These are phyloP conservation scores for Asarcornis scutulata DNA, from an alignment of 2,113 vertebrate species.

Conservation along the genomic window DNA sequence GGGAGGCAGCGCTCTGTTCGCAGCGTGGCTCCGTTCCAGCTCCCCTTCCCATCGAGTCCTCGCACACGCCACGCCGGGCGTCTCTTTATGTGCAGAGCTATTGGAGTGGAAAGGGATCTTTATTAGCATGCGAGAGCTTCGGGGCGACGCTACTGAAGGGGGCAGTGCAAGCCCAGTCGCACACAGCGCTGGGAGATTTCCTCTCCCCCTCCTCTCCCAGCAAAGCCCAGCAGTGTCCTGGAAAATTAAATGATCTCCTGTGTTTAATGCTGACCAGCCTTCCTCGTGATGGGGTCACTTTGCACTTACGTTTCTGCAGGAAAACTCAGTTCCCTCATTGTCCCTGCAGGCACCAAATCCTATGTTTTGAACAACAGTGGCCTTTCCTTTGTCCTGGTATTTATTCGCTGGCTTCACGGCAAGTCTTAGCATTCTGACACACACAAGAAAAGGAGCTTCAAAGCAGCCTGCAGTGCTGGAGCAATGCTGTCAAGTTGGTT, in stretches of 20 bases:
- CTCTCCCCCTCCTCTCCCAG: not conserved
- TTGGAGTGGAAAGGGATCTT: constrained; percentile 49
- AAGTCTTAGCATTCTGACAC: not conserved
- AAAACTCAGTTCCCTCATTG: not conserved
- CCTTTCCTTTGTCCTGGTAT: not conserved
- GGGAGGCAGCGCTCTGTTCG: constrained; percentile 45
- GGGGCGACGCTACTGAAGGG: not conserved
- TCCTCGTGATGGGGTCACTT: not conserved
- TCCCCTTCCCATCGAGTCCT: constrained; percentile 39
- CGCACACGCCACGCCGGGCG: not conserved
- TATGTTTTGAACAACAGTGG: not conserved
- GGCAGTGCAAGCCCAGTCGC: not conserved
- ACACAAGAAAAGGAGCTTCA: not conserved
- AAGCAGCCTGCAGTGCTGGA: not conserved
- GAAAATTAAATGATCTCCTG: not conserved
- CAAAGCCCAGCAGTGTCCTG: constrained; percentile 9
- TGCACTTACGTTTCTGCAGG: not conserved
- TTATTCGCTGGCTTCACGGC: not conserved
- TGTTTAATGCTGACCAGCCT: not conserved
- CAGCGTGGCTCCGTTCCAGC: constrained; percentile 44
- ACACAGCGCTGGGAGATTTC: not conserved
- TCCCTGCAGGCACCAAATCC: not conserved
- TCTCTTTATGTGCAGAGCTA: constrained; percentile 43
- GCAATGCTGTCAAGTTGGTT: not conserved
- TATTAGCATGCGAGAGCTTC: constrained; percentile 18